phyloP scores from a whole-genome alignment of 1,140 invertebrate species.

The Cephus cinctus region DNA sequence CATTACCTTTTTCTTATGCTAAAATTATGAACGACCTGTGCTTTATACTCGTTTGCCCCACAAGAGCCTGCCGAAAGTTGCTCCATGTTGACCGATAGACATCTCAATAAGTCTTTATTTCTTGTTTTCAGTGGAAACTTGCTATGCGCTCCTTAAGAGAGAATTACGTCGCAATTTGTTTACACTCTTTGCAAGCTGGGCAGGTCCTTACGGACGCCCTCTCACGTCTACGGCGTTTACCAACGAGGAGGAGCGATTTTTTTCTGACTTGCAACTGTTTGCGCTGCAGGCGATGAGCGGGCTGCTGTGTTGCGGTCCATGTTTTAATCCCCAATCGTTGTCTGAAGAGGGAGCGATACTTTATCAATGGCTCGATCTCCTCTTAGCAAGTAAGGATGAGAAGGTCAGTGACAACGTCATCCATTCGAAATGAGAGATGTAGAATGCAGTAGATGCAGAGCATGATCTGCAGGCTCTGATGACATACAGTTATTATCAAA shows the following conservation, averaged over 20 bases:
- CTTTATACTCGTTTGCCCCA: no score
- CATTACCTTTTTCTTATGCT: no score
- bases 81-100: no score
- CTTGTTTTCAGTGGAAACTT: constrained; percentile 75
- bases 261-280: constrained; percentile 68
- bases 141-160: constrained; percentile 80
- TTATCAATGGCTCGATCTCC: constrained; percentile 90
- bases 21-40: no score
- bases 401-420: constrained; percentile 74
- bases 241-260: constrained; percentile 48
- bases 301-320: constrained; percentile 90
- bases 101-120: constrained; percentile 14
- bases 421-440: no score
- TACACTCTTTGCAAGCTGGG: constrained; percentile 91
- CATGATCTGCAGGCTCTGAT: no score
- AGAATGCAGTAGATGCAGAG: no score
- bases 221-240: constrained; percentile 44
- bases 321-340: constrained; percentile 82
- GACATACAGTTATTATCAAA: no score
- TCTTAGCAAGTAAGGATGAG: constrained; percentile 85
- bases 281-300: constrained; percentile 90
- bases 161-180: constrained; percentile 87
- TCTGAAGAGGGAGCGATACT: constrained; percentile 86
- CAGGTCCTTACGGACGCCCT: constrained; percentile 75
- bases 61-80: no score